Conservation (phyloP, 1,140 invertebrate genomes). For the Lasaia peninsularis region DNA sequence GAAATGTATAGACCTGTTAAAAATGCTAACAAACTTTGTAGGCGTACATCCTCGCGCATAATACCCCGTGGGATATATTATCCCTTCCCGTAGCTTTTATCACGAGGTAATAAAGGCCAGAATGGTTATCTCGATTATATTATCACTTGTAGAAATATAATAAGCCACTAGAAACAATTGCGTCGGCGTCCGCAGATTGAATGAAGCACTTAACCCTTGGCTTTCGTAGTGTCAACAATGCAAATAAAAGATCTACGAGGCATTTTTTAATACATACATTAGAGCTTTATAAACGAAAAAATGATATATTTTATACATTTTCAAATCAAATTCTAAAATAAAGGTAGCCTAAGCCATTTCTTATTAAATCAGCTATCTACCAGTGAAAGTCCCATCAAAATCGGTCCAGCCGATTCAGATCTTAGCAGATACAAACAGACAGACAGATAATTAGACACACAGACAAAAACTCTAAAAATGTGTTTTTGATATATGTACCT, state of each 20-base stretch:
- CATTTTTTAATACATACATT: background rate
- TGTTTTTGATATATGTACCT: too few relatives aligned
- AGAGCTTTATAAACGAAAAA: background rate
- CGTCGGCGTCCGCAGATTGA: conserved; percentile 60
- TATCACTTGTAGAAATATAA: conserved; percentile 25
- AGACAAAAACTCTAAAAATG: too few relatives aligned
- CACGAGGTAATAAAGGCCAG: conserved; percentile 7
- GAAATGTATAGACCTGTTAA: background rate
- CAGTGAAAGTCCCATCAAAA: too few relatives aligned
- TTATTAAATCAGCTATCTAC: too few relatives aligned
- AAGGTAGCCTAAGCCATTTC: too few relatives aligned
- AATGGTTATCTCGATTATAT: conserved; percentile 12
- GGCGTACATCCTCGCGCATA: background rate
- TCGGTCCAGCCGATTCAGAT: too few relatives aligned
- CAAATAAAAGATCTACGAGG: conserved; percentile 2
- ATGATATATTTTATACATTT: too few relatives aligned
- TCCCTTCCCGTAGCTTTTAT: conserved; percentile 15
- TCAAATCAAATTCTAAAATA: too few relatives aligned
- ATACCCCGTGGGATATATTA: conserved; percentile 5
- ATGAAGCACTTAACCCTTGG: conserved; percentile 61
- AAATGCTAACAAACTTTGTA: conserved; percentile 11
- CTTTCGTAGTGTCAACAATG: conserved; percentile 24
- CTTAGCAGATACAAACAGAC: too few relatives aligned
- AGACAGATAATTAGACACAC: too few relatives aligned
- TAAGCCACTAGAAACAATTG: conserved; percentile 56